phyloP scores from a whole-genome alignment of 2,113 vertebrate species.

The Phocoena sinus region DNA sequence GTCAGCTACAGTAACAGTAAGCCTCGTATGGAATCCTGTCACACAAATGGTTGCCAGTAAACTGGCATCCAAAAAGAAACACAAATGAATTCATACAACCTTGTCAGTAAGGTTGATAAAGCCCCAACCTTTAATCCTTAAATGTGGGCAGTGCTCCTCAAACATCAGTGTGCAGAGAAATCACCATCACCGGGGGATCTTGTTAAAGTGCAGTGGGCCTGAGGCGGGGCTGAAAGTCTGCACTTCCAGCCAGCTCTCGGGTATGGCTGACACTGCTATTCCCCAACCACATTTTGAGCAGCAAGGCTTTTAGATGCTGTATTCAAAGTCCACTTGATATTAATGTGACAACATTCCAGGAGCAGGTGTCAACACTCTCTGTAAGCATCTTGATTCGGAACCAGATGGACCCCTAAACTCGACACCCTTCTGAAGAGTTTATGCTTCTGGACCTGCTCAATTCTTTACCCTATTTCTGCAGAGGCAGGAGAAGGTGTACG shows the following conservation, averaged over 20 bases:
- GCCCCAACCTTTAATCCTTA: not conserved
- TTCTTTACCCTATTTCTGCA: not conserved
- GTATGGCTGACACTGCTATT: not conserved
- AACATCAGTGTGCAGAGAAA: fast-evolving
- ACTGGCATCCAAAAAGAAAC: not conserved
- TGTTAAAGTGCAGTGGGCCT: not conserved
- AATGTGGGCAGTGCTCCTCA: not conserved
- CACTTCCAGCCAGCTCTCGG: not conserved
- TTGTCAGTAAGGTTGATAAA: not conserved
- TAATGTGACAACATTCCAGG: not conserved
- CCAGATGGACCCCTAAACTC: not conserved
- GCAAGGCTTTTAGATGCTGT: not conserved
- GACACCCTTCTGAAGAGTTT: not conserved
- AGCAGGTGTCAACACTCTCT: too few species aligned
- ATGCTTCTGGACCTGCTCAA: not conserved
- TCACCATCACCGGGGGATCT: not conserved
- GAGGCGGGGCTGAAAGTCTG: not conserved
- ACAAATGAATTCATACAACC: not conserved
- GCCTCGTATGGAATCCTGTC: not conserved
- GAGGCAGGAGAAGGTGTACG: not conserved
- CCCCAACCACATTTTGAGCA: not conserved
- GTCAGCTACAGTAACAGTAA: not conserved
- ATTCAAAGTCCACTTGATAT: not conserved
- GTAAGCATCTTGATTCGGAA: not conserved
- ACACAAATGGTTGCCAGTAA: not conserved